Base-by-base conservation (phyloP, 2,113 vertebrate genomes). In the Triplophysa tibetana region DNA sequence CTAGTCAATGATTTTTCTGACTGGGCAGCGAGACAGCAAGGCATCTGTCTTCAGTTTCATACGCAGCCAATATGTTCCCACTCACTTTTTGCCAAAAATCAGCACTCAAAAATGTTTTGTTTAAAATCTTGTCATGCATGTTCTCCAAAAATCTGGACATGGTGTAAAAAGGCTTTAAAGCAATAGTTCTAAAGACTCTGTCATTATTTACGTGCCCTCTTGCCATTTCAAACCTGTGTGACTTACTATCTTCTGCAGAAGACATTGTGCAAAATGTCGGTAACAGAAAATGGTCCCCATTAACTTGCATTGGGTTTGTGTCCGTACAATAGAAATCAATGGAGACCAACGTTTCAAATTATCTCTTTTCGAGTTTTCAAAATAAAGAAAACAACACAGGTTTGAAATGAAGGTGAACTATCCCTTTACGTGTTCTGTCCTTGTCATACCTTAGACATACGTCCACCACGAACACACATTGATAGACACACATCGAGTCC, bases 401-500 rank as follows among this genome's bases (percentile, higher is more conserved):
- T 33, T 33, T 33, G 4, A 33, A 33, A 33, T 33, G 33, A 33
- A 33, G 33, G 33, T 33, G 33, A 33, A 5, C 33, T 33, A 5
- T 33, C 33, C 33, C 33, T 33, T 33, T 33, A 19, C 8, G 17
- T 54, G 52, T 19, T 58, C 1, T 58, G 54, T n/a, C 19, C 54
- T 58, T 58, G 16, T 2, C 21, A 58, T 5, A 58, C n/a, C 1
- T 16, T 58, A 21, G 19, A 58, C 54, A 19, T 19, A 2, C 17
- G 19, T 19, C 67, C 63, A 75, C 79, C 50, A 60, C 33, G 63
- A 23, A 12, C 52, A 62, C 52, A 62, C 50, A 83, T 14, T 24
- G n/a, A 73, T 12, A n/a, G 24, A 62, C 66, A 83, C 72, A 24
- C 63, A 45, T 70, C 16, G 13, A 52, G 50, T 52, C 16, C 50